Base-by-base conservation (phyloP, 2,797 vertebrate genomes). In the Chelidonichthys spinosus region DNA sequence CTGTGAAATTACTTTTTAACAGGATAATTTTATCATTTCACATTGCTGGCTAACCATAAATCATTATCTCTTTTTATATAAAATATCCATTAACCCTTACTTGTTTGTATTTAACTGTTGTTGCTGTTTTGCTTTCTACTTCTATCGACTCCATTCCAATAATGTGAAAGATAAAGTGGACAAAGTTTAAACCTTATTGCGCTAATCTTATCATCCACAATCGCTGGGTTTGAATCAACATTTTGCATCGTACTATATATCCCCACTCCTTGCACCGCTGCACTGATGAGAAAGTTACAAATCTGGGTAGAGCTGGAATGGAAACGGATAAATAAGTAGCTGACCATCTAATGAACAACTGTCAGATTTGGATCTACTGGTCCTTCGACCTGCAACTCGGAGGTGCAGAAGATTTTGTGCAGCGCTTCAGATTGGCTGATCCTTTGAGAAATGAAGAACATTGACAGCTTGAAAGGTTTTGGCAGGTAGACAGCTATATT, bases 401-500 rank as follows among this genome's bases (percentile, higher is more conserved):
- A 0, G 0, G 11, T 8, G 50, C 18, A 49, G 39, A 50, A 10
- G n/a, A 9, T 14, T 49, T 46, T 39, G 11, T 33, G 7, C 52
- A 59, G 3, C 0, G 7, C 14, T 66, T 66, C 1, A 0, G 7
- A 32, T 50, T 67, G n/a, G 3, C n/a, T 50, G 17, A 53, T 47
- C 9, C 14, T 36, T 50, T 43, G 36, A 54, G 35, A 59, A 8
- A 47, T 42, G 15, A 69, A 59, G 39, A 53, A 17, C 40, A 53
- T 36, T 33, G 11, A 40, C 25, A 36, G 4, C 11, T 42, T 47
- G 17, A 61, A 14, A 32, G 6, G 18, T 72, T 63, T 50, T 63
- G 10, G 36, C 64, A 77, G 71, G 43, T 47, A 75, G 59, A 44
- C 43, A n/a, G 32, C 63, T 72, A 44, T 10, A 47, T 42, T 40